These are phyloP conservation scores for Amyelois transitella DNA, from an alignment of 1,140 invertebrate species.

Conservation along the genomic window DNA sequence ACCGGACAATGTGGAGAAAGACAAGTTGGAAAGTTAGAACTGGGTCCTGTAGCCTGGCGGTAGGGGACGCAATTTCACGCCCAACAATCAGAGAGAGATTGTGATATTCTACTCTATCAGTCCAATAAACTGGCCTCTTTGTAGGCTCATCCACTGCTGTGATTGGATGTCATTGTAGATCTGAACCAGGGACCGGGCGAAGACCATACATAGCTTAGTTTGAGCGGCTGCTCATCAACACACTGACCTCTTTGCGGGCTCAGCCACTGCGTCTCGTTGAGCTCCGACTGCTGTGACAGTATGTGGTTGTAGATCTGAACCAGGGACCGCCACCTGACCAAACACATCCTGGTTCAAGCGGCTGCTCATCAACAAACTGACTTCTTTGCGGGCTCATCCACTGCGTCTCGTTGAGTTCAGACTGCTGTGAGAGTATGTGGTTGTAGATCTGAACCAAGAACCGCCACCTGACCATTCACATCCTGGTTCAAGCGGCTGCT, in stretches of 20 bases:
- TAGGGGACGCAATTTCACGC: too few species aligned
- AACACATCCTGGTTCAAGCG: conserved; percentile 22
- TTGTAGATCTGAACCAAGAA: conserved; percentile 33
- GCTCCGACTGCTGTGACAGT: conserved; percentile 11
- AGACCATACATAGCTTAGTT: conserved; percentile 27
- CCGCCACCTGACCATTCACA: conserved; percentile 30
- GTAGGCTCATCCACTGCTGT: too few species aligned
- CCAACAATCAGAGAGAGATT: too few species aligned
- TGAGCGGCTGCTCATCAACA: too few species aligned
- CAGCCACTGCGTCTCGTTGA: not conserved
- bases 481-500: conserved; percentile 18
- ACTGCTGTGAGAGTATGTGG: conserved; percentile 22
- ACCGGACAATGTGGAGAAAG: too few species aligned
- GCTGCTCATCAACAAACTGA: too few species aligned
- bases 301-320: conserved; percentile 37
- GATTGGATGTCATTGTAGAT: conserved; percentile 34
- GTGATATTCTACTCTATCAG: too few species aligned
- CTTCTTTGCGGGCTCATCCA: too few species aligned
- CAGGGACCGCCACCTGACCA: conserved; percentile 25
- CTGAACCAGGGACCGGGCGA: conserved; percentile 28
- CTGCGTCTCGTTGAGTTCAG: not conserved
- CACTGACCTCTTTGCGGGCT: too few species aligned
- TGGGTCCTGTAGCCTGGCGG: too few species aligned
- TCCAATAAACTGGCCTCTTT: too few species aligned
- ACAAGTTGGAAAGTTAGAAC: too few species aligned